phyloP scores from a whole-genome alignment of 92 coral and sea anemone genomes.

The Paragorgia papillata region DNA sequence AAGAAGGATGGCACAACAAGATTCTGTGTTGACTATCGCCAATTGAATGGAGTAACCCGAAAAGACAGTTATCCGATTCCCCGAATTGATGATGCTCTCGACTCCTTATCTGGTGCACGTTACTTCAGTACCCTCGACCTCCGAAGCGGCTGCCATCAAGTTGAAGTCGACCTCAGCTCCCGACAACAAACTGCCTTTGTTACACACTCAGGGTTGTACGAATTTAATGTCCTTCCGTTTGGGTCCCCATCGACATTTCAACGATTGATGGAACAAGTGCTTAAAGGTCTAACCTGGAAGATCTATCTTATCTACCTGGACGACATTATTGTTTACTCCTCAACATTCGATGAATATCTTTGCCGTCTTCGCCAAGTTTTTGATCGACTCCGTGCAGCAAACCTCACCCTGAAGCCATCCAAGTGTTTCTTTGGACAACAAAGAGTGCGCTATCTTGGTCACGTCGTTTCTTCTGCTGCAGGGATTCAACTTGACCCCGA shows the following conservation, averaged over 20 bases:
- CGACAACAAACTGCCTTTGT: no score
- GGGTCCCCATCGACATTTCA: constrained; percentile 46
- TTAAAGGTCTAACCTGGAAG: constrained; percentile 41
- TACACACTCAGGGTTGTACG: constrained; percentile 56
- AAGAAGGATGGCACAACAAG: constrained; percentile 59
- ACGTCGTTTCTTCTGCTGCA: background rate
- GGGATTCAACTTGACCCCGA: constrained; percentile 60
- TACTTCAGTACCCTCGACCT: constrained; percentile 54
- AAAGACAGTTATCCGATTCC: constrained; percentile 51
- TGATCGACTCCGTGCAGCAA: constrained; percentile 54
- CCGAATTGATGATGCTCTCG: no score
- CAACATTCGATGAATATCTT: constrained; percentile 53
- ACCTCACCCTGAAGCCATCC: constrained; percentile 54
- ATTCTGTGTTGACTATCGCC: no score
- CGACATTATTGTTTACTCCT: constrained; percentile 45
- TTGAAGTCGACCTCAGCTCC: constrained; percentile 33
- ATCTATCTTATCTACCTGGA: constrained; percentile 55
- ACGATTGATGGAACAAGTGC: constrained; percentile 45
- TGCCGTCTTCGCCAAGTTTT: constrained; percentile 41
- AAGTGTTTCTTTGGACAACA: constrained; percentile 51
- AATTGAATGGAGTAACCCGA: constrained; percentile 45
- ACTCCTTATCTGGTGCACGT: constrained; percentile 42
- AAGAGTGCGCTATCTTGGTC: no score
- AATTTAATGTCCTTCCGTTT: constrained; percentile 47
- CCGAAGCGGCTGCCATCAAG: constrained; percentile 55